phyloP scores from a whole-genome alignment of 2,797 vertebrate genomes.

The Xenentodon cancila region DNA sequence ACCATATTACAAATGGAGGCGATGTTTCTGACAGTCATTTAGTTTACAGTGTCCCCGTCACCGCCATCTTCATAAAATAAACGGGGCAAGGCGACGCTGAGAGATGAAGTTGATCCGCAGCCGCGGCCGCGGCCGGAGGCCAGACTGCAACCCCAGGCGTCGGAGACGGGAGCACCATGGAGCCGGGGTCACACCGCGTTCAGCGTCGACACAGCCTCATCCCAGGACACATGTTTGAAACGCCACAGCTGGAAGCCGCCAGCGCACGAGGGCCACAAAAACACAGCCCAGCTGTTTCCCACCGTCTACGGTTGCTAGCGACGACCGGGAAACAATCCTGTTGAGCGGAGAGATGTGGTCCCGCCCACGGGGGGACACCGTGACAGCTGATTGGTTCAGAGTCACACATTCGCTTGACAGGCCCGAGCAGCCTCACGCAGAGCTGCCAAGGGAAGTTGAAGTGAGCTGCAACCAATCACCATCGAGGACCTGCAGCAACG shows the following conservation, averaged over 20 bases:
- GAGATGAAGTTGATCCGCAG: conserved; percentile 54
- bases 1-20: conserved; percentile 99
- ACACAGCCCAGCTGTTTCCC: conserved; percentile 55
- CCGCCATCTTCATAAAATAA: conserved; percentile 95
- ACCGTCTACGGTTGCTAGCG: conserved; percentile 80
- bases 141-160: conserved; percentile 71
- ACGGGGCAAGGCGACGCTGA: conserved; percentile 69
- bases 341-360: conserved; percentile 28
- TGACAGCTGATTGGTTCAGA: conserved; percentile 43
- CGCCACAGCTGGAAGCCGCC: conserved; percentile 14
- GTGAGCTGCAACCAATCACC: conserved; percentile 58
- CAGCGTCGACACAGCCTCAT: conserved; percentile 56
- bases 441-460: neutral
- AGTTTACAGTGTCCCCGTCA: conserved; percentile 92
- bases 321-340: conserved; percentile 57
- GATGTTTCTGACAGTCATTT: conserved; percentile 99
- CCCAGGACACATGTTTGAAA: conserved; percentile 21
- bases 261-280: conserved; percentile 35
- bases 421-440: conserved; percentile 16
- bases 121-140: conserved; percentile 69
- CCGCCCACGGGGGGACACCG: conserved; percentile 53
- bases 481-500: neutral
- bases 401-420: conserved; percentile 54
- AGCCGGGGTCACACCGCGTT: conserved; percentile 18
- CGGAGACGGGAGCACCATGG: conserved; percentile 67